Evolutionary conservation across 2,888 invertebrate species (phyloP), one percentile per base, ranked within the genome.

Genomic region (Caenorhabditis sp.): DNA sequence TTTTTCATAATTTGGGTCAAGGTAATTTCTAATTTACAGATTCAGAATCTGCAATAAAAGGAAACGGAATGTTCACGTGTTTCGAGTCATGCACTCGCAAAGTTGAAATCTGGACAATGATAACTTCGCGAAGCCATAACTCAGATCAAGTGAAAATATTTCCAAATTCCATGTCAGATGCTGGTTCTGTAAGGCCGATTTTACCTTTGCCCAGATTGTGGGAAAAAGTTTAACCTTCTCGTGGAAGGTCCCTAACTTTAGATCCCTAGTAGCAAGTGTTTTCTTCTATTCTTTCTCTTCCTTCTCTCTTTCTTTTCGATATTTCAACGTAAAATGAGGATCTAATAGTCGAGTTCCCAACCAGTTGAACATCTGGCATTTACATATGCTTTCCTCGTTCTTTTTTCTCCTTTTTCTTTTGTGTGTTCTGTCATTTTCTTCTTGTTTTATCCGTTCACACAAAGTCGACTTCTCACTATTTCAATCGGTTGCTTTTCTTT

Each of bases 351-450:
- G 31, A 51, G 38, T 77, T 77, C 76, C 76, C 76, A 77, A 77
- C 76, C 61, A 61, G 76, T 77, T 69, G 38, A 49, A 68, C 76
- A 76, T 76, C 59, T 76, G 76, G 76, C 68, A 76, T 76, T 59
- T 76, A 66, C 68, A 68, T 76, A 49, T 76, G 68, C 59, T 68
- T 54, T 49, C 35, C 41, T 63, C 41, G 35, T 64, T 64, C 56
- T 63, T 72, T 54, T 38, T 56, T 16, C 24, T 31, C 10, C 19
- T 16, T 44, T 49, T 58, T 31, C 61, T 49, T 19, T 63, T 31
- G 64, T n/a, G 22, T 64, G 26, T 47, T 51, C 1, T 44, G 44
- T 64, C 19, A 19, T 64, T n/a, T 22, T 24, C n/a, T 16, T 41
- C 24, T 16, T 44, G 26, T 51, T 44, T 47, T 14, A 58, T 68